Conservation (phyloP, 1,140 invertebrate genomes). For the Nymphalis io region DNA sequence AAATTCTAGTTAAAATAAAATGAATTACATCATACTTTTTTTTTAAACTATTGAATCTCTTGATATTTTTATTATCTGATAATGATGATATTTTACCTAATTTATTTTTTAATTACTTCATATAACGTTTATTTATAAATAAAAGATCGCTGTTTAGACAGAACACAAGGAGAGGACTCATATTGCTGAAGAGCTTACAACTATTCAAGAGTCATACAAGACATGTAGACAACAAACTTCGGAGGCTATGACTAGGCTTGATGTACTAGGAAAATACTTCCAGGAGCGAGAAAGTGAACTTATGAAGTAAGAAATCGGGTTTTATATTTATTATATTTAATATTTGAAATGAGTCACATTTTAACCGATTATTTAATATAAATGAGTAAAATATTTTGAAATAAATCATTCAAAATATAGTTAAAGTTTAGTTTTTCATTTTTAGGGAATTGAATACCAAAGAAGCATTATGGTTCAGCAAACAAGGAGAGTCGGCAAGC, state of each 20-base stretch:
- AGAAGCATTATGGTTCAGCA: slow-evolving; percentile 90
- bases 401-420: no score
- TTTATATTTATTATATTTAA: background rate
- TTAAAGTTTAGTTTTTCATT: background rate
- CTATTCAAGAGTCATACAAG: slow-evolving; percentile 82
- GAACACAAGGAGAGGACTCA: slow-evolving; percentile 62
- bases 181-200: slow-evolving; percentile 57
- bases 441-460: slow-evolving; percentile 88
- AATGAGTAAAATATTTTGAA: no score
- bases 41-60: no score
- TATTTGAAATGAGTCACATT: no score
- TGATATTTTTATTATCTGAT: no score
- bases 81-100: no score
- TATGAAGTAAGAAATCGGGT: slow-evolving; percentile 84
- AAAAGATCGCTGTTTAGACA: slow-evolving; percentile 37
- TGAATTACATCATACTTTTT: no score
- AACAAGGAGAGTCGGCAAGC: slow-evolving; percentile 90
- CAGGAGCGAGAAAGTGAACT: slow-evolving; percentile 92
- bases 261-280: slow-evolving; percentile 93
- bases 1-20: no score
- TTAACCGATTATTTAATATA: no score
- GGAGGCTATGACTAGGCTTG: slow-evolving; percentile 90
- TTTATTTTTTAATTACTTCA: no score
- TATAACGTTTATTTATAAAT: background rate
- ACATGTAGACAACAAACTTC: slow-evolving; percentile 88